Conservation (phyloP, 92 coral and sea anemone species). For the Epizoanthus ramosus region DNA sequence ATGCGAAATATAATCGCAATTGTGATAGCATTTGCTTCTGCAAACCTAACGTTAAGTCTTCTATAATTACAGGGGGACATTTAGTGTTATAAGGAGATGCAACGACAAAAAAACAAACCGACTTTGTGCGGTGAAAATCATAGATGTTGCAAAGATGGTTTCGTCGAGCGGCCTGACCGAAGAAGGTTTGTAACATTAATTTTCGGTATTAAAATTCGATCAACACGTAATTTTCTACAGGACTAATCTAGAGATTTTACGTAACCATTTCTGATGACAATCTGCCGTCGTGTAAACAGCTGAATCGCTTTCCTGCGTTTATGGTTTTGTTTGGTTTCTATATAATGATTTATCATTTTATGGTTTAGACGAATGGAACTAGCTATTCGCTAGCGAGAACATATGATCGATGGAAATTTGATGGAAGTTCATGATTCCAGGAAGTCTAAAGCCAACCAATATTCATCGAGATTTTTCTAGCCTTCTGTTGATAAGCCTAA, state of each 20-base stretch:
- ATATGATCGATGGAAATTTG: conserved; percentile 1
- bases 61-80: conserved; percentile 85
- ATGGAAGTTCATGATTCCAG: conserved; percentile 8
- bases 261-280: background rate
- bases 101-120: conserved; percentile 87
- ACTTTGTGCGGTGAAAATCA: conserved; percentile 97
- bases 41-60: background rate
- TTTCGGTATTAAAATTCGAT: conserved; percentile 11
- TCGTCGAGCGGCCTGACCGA: conserved; percentile 94
- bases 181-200: conserved; percentile 67
- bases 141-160: conserved; percentile 91
- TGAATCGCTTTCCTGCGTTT: conserved; percentile 4
- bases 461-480: background rate
- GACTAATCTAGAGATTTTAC: background rate
- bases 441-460: background rate
- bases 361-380: background rate
- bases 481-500: background rate
- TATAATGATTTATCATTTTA: conserved; percentile 22
- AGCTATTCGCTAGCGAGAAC: background rate
- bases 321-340: conserved; percentile 30
- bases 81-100: conserved; percentile 96
- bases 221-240: conserved; percentile 14
- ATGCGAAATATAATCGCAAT: background rate
- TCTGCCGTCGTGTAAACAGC: conserved; percentile 10
- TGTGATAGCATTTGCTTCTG: background rate